Percentiles rank a stretch among this genome's conserved stretches.
These are phyloP conservation scores for Pediacus dermestoides DNA, from an alignment of 2,888 invertebrate species.

Conservation along the genomic window DNA sequence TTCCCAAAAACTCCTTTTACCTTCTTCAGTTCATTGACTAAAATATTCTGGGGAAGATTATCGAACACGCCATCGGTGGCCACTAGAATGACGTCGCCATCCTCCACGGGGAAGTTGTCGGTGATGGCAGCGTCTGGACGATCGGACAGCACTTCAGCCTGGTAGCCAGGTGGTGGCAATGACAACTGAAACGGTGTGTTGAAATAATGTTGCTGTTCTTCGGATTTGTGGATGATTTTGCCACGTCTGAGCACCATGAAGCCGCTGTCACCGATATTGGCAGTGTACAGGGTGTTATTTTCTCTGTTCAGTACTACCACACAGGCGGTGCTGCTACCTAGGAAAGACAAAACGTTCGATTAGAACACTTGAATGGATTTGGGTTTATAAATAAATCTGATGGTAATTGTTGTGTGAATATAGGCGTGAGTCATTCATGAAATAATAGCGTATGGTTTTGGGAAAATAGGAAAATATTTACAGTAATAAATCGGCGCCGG, in stretches of 20 bases:
- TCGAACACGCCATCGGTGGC: constrained; percentile 99
- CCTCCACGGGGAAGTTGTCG: constrained; percentile 81
- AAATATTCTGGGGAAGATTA: constrained; percentile 88
- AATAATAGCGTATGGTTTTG: no score
- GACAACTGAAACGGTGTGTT: constrained; percentile 98
- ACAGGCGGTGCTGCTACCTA: constrained; percentile 97
- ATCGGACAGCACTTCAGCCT: constrained; percentile 84
- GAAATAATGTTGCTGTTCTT: constrained; percentile 98
- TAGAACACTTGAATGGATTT: no score
- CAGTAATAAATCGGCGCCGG: no score
- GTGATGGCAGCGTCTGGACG: constrained; percentile 91
- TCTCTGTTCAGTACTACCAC: constrained; percentile 89
- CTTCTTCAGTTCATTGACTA: constrained; percentile 79
- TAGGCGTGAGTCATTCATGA: no score
- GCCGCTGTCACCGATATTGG: constrained; percentile 98
- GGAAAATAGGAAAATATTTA: no score
- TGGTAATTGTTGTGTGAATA: no score
- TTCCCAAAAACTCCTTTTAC: constrained; percentile 43
- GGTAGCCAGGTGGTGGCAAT: constrained; percentile 86
- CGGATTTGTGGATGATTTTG: constrained; percentile 84
- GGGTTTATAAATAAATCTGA: no score
- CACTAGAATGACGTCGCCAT: constrained; percentile 90
- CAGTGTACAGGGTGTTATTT: constrained; percentile 87
- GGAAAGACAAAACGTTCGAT: no score
- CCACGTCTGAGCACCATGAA: constrained; percentile 89